Conservation (phyloP, 2,888 invertebrate genomes). For the Philopedon plagiatum region DNA sequence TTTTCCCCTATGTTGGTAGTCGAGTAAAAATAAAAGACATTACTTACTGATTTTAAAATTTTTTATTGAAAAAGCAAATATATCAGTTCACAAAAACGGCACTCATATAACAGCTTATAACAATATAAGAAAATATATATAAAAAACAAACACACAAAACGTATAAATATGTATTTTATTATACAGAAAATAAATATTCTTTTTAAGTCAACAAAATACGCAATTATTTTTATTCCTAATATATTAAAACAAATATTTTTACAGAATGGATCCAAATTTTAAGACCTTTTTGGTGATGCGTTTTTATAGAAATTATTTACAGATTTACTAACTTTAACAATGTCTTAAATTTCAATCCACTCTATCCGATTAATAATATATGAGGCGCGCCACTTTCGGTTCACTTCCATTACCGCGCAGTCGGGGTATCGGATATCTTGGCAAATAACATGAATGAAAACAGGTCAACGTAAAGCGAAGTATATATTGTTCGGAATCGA, state of each 20-base stretch:
- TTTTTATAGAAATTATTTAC: neutral
- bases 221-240: neutral
- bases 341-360: neutral
- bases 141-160: constrained; percentile 33
- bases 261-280: neutral
- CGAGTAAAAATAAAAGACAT: neutral
- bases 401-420: too few species aligned
- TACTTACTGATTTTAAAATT: neutral
- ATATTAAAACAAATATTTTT: neutral
- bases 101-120: constrained; percentile 38
- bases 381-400: too few species aligned
- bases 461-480: too few species aligned
- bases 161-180: neutral
- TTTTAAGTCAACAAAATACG: constrained; percentile 26
- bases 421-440: too few species aligned
- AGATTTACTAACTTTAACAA: neutral
- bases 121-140: constrained; percentile 36
- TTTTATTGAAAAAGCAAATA: constrained; percentile 45
- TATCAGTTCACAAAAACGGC: constrained; percentile 42
- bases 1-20: too few species aligned
- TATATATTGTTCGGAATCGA: too few species aligned
- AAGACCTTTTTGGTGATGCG: neutral
- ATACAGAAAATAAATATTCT: constrained; percentile 25
- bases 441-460: too few species aligned
- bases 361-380: too few species aligned